Conservation (phyloP, 2,113 vertebrate species). For the Dermatemys mawii region DNA sequence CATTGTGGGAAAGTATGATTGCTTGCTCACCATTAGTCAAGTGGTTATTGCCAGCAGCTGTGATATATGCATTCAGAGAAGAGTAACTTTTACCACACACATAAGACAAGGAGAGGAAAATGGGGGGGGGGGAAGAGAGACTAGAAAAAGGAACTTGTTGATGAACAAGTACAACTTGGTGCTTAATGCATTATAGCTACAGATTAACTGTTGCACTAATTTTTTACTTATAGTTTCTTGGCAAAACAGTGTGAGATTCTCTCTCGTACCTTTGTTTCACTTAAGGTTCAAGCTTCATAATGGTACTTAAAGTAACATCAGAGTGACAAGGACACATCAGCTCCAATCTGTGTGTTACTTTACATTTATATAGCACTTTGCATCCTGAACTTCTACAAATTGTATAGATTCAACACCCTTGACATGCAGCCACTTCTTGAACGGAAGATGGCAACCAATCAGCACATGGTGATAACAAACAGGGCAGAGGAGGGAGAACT, state of each 20-base stretch:
- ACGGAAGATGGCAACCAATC: not conserved
- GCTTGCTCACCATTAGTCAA: not conserved
- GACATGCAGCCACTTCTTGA: not conserved
- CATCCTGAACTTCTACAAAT: not conserved
- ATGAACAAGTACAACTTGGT: fast-evolving
- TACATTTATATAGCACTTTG: not conserved
- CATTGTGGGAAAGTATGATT: not conserved
- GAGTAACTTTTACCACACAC: not conserved
- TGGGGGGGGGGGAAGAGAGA: fast-evolving
- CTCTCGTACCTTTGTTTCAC: not conserved
- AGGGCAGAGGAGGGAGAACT: not conserved
- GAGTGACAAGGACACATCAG: not conserved
- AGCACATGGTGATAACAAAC: not conserved
- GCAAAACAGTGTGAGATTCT: not conserved
- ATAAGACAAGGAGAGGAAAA: not conserved
- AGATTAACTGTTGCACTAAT: not conserved
- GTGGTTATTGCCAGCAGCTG: not conserved
- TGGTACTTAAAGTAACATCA: not conserved
- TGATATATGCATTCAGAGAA: not conserved
- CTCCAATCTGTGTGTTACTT: not conserved
- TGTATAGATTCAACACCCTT: not conserved
- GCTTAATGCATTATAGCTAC: not conserved
- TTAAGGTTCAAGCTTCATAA: not conserved
- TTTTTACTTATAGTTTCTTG: not conserved
- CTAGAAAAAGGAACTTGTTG: fast-evolving